Base-by-base conservation (phyloP, 2,888 invertebrate genomes). In the Xestoiulus laeticollis region DNA sequence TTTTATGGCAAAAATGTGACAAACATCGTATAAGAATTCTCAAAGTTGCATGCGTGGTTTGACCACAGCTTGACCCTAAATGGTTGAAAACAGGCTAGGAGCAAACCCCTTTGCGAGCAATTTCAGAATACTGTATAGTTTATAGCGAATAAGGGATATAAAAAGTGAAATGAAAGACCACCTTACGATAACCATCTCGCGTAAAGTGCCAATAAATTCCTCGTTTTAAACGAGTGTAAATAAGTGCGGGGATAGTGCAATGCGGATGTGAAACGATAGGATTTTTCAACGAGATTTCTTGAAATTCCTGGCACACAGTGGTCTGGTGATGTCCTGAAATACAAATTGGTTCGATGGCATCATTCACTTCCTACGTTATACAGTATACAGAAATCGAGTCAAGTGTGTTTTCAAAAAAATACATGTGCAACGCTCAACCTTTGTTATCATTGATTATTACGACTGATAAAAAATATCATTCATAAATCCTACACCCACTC, bases 141-240 rank as follows among this genome's bases (percentile, higher is more conserved):
- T 59, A 59, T 59, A 19, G 59, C n/a, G 59, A 59, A 59, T 59
- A 59, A n/a, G n/a, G n/a, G 59, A 59, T 59, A 59, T 59, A 59
- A 59, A 48, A 59, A 59, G 59, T 19, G 59, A 59, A 59, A 59
- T 59, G 59, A 59, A 59, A 59, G 59, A 59, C 59, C 59, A 59
- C 59, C 59, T 59, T 59, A 59, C 59, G 59, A 59, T 59, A 59
- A 59, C 59, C 59, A 59, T 59, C 59, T 59, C 19, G 59, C 59
- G n/a, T n/a, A 59, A 59, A 59, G 59, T 59, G 59, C 59, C 59
- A 59, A 59, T 59, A 59, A 59, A 59, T 59, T 59, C 59, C 59
- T 59, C n/a, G 59, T 59, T 59, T 59, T 59, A 59, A 59, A 59
- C 59, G 59, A 22, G 59, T 59, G 59, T 59, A 59, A 59, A 59